Conservation (phyloP, 2,113 vertebrate genomes). For the Chauna torquata region DNA sequence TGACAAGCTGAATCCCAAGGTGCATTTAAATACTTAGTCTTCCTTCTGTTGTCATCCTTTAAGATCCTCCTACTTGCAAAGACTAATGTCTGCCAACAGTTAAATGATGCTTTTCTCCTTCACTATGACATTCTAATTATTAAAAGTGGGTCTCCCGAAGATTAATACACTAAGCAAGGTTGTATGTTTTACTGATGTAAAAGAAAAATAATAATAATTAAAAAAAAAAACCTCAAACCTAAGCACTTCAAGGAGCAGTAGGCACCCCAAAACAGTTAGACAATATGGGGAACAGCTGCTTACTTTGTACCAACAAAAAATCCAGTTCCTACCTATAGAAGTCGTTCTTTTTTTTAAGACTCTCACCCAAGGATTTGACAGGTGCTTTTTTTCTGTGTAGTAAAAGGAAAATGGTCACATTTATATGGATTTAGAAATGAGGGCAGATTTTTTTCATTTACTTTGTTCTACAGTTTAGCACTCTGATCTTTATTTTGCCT, state of each 20-base stretch:
- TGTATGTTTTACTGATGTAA: not conserved
- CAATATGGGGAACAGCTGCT: not conserved
- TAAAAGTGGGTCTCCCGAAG: not conserved
- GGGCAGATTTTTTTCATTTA: not conserved
- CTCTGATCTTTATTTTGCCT: not conserved
- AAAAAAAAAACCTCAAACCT: not conserved
- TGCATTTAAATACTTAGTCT: not conserved
- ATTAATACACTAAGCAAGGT: not conserved
- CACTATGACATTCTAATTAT: not conserved
- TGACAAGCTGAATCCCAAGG: not conserved
- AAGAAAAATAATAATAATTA: not conserved
- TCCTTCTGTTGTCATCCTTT: not conserved
- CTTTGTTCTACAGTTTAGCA: not conserved
- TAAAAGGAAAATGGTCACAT: not conserved
- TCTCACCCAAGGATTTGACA: not conserved
- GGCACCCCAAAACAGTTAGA: not conserved
- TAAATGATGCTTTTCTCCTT: not conserved
- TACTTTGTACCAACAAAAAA: not conserved
- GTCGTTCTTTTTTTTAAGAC: not conserved
- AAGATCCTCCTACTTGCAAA: conserved; percentile 24
- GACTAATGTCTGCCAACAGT: not conserved
- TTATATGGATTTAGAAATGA: not conserved
- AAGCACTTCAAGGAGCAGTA: not conserved
- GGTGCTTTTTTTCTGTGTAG: not conserved
- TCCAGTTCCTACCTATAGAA: not conserved